phyloP scores from a whole-genome alignment of 2,113 vertebrate genomes.

The Phylloscopus trochilus region DNA sequence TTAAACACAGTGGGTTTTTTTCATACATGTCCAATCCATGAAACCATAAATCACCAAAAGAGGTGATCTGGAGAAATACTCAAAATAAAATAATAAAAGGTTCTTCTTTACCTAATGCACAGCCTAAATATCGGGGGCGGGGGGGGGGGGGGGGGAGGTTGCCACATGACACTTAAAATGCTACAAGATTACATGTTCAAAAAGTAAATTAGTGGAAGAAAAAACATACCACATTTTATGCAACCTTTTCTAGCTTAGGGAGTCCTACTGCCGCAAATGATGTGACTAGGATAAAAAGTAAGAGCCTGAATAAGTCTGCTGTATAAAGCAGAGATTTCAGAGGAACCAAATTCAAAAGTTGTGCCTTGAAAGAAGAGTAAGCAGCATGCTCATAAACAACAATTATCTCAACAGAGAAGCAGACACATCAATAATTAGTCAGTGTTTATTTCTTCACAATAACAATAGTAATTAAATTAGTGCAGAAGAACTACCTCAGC shows the following conservation, averaged over 20 bases:
- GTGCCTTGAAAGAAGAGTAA: not conserved
- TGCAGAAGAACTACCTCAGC: not conserved
- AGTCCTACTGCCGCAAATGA: not conserved
- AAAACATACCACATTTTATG: not conserved
- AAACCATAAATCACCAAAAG: not conserved
- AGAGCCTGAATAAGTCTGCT: not conserved
- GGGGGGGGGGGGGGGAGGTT: too few species aligned
- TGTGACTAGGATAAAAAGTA: not conserved
- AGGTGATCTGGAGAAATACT: not conserved
- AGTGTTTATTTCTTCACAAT: not conserved
- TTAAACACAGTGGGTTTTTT: not conserved
- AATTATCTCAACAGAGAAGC: not conserved
- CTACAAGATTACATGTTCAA: not conserved
- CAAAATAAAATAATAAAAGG: not conserved
- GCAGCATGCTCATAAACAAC: not conserved
- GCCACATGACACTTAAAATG: not conserved
- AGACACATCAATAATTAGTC: not conserved
- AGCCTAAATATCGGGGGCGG: not conserved
- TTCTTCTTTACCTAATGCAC: not conserved
- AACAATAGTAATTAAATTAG: not conserved
- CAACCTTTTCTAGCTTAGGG: not conserved
- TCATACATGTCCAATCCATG: not conserved
- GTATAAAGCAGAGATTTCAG: not conserved
- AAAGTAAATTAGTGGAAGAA: not conserved
- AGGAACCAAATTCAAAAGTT: not conserved